These are phyloP conservation scores for Carterocephalus palaemon DNA, from an alignment of 2,888 invertebrate species.

Conservation along the genomic window DNA sequence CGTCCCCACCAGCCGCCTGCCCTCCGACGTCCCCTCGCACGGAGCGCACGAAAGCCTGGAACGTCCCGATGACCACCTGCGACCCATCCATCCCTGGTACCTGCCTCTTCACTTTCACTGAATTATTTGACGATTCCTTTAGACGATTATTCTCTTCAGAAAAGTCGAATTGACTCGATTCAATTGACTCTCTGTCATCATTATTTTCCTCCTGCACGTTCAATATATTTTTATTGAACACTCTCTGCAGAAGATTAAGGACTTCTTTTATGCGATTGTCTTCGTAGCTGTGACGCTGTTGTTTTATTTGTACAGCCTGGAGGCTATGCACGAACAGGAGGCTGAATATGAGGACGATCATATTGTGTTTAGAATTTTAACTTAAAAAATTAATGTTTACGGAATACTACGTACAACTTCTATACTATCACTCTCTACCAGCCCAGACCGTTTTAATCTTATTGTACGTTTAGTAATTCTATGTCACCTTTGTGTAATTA, in stretches of 20 bases:
- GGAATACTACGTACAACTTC: background rate
- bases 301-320: background rate
- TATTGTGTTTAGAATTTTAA: background rate
- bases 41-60: slow-evolving; percentile 10
- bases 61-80: slow-evolving; percentile 9
- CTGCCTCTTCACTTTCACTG: slow-evolving; percentile 6
- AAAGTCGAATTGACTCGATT: background rate
- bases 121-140: background rate
- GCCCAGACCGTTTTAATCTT: background rate
- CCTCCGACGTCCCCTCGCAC: background rate
- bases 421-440: background rate
- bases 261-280: slow-evolving; percentile 1
- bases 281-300: background rate
- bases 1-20: no score
- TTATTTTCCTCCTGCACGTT: background rate
- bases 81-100: slow-evolving; percentile 13
- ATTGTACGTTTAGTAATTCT: no score
- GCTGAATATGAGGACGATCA: background rate
- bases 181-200: background rate
- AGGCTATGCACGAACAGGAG: background rate
- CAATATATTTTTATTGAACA: slow-evolving; percentile 5
- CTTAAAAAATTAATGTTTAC: background rate
- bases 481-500: no score
- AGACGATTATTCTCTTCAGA: background rate
- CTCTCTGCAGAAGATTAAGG: background rate